Base-by-base conservation (phyloP, 2,888 invertebrate genomes). In the Cloeon dipterum region DNA sequence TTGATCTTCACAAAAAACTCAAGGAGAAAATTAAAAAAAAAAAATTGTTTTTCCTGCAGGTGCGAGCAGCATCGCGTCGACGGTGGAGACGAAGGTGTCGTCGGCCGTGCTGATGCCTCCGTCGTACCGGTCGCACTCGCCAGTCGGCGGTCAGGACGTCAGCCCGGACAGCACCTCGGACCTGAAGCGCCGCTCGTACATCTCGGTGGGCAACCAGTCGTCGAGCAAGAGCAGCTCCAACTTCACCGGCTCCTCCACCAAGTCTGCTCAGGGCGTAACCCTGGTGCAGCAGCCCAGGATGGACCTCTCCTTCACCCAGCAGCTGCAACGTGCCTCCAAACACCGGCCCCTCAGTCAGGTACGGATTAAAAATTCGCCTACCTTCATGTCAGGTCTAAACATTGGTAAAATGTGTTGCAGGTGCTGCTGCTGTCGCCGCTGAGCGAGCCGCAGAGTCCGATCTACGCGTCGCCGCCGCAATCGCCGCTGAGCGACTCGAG, bases 241-340 rank as follows among this genome's bases (percentile, higher is more conserved):
- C 53, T 54, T 78, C 47, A 81, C 82, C 0, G 73, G 70, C 3
- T 38, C 71, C 25, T 71, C 71, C 25, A 74, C 75, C 1, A 70
- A 64, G 20, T 61, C 65, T 32, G 61, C 62, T 40, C 59, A 60
- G 39, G 57, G 59, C 39, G 43, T 45, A 8, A 43, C 41, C 34
- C 37, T 40, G 2, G 41, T 37, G 13, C 40, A 37, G 8, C 39
- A 40, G 20, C 41, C 38, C 37, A 36, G 38, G 7, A 34, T 41
- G 32, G n/a, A 39, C 38, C 65, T 89, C 50, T 85, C 88, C 35
- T 91, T 89, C 58, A 88, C 88, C 3, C 88, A 89, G 56, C 88
- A 89, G 61, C 65, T 91, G 37, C 88, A 89, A 44, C 63, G 79
- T 41, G 70, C 70, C 50, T 56, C 66, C 10, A 69, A 71, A 46